These are phyloP conservation scores for Molanna angustata DNA, from an alignment of 2,888 invertebrate genomes.

Conservation along the genomic window DNA sequence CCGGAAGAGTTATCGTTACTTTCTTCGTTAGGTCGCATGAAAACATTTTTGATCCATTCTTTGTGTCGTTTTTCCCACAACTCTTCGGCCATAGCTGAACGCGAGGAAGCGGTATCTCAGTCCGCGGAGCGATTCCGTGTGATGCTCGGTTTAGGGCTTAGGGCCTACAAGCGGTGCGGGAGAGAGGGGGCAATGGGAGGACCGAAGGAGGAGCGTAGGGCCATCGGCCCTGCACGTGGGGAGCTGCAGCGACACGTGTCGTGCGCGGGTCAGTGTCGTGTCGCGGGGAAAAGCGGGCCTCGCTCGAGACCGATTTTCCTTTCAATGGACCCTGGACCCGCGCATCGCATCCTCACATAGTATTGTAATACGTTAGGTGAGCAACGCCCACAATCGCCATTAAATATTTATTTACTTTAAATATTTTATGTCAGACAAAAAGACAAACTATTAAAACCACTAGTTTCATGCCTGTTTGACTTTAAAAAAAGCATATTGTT, in stretches of 20 bases:
- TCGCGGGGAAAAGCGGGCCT: too few relatives aligned
- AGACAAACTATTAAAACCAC: too few relatives aligned
- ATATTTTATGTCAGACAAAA: too few relatives aligned
- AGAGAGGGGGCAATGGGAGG: conserved; percentile 15
- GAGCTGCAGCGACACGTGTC: conserved; percentile 33
- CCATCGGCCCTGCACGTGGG: conserved; percentile 29
- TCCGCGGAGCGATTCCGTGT: conserved; percentile 16
- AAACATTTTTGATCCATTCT: conserved; percentile 53
- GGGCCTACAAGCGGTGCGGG: conserved; percentile 17
- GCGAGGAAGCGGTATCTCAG: conserved; percentile 18
- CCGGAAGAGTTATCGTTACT: conserved; percentile 17
- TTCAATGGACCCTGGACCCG: too few relatives aligned
- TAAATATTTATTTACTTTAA: too few relatives aligned
- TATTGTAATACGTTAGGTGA: too few relatives aligned
- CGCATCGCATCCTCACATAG: too few relatives aligned
- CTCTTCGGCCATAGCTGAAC: conserved; percentile 36
- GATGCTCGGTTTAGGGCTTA: conserved; percentile 10
- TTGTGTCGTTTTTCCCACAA: conserved; percentile 43
- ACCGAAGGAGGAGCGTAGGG: conserved; percentile 30
- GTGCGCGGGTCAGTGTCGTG: conserved; percentile 27
- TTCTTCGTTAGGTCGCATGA: conserved; percentile 46
- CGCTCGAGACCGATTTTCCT: too few relatives aligned
- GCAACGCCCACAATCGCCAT: too few relatives aligned
- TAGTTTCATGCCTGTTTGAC: too few relatives aligned
- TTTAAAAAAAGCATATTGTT: too few relatives aligned